Conservation (phyloP, 2,888 invertebrate species). For the Drosophila mettleri region DNA sequence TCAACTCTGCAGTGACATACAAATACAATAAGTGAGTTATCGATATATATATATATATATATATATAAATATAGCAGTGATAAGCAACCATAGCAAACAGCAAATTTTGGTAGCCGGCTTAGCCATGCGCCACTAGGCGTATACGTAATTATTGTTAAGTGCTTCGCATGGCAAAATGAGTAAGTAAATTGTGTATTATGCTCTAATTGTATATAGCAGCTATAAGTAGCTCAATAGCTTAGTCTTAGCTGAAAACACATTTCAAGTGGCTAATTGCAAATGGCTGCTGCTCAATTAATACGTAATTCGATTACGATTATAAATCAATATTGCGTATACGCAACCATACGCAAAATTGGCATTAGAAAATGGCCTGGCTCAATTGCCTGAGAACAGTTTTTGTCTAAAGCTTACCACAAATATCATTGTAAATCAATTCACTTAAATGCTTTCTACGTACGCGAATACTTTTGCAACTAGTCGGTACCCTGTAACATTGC, state of each 20-base stretch:
- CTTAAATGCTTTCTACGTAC: constrained; percentile 41
- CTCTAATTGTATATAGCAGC: background rate
- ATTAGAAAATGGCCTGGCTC: constrained; percentile 19
- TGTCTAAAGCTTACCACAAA: constrained; percentile 47
- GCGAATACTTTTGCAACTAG: background rate
- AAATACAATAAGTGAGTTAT: constrained; percentile 17
- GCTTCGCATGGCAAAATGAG: constrained; percentile 58
- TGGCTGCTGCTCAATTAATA: constrained; percentile 56
- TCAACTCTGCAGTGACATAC: constrained; percentile 27
- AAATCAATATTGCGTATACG: constrained; percentile 54
- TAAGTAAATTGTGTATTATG: constrained; percentile 44
- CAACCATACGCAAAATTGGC: constrained; percentile 28
- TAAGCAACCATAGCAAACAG: constrained; percentile 33
- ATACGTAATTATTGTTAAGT: constrained; percentile 57
- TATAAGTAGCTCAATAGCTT: background rate
- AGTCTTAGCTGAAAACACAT: background rate
- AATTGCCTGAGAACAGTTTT: constrained; percentile 59
- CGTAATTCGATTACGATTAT: constrained; percentile 41
- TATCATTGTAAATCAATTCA: constrained; percentile 66
- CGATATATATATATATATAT: constrained; percentile 14
- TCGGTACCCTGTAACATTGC: background rate
- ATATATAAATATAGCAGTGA: constrained; percentile 7
- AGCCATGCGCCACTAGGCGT: constrained; percentile 66
- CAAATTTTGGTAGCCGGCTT: constrained; percentile 25
- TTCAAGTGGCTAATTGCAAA: constrained; percentile 22